Evolutionary conservation across 2,797 vertebrate genomes (phyloP), one percentile per base, ranked within the genome.

Genomic region (Manis pentadactyla): DNA sequence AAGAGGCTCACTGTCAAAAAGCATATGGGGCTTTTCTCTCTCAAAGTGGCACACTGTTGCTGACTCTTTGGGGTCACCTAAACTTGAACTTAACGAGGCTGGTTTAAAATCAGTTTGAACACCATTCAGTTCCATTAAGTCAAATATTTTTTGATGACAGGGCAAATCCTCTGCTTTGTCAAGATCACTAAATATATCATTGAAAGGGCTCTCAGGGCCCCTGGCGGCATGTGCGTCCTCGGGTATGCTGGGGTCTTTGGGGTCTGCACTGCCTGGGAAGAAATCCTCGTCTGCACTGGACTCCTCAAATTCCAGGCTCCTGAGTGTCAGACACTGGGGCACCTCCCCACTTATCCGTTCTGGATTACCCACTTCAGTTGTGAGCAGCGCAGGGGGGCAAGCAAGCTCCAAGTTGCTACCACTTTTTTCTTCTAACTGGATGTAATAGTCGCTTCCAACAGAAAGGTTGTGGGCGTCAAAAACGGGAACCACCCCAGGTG

Each of bases 341-440:
- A 98, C 98, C 63, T 98, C 98, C 4, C 97, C 98, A 21, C 97
- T 94, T 9, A 49, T 57, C 95, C 92, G 92, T 82, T 99, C 98
- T 12, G 97, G 98, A 73, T 98, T 98, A 87, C 98, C 98, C 86
- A 98, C 96, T 73, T 99, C 98, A 0, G 98, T 98, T 1, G 98
- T 98, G 25, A 98, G 97, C 8, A 98, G 95, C 27, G 97, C 69
- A 0, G 98, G 96, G 0, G 98, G 98, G 79, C 97, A 98, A 94
- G 99, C 98, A 7, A 98, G 99, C 95, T 98, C 99, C 91, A 99
- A 85, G 57, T 96, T 98, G 90, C 99, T 98, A 23, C 99, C 98
- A 34, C 99, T 99, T 96, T 99, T 99, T 88, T 99, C 99, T 97
- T 99, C 99, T 73, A 99, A 97, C 17, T 99, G 99, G 96, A 99